These are phyloP conservation scores for Portevinia maculata DNA, from an alignment of 2,888 invertebrate genomes.

Conservation along the genomic window DNA sequence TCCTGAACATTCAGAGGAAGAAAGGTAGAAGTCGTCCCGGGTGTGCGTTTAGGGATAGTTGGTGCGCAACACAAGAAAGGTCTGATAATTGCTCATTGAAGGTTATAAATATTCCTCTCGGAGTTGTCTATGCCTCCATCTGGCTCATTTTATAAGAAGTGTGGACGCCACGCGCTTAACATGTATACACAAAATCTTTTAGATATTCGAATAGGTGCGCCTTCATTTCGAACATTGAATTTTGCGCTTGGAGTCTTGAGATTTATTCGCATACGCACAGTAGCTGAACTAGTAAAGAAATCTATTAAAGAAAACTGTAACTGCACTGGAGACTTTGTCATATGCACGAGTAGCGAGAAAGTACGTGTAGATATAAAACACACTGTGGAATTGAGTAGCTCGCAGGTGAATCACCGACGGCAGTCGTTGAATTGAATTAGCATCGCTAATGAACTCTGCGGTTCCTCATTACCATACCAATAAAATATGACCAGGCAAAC, in stretches of 20 bases:
- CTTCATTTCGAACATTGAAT: neutral
- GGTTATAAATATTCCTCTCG: constrained; percentile 70
- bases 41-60: constrained; percentile 56
- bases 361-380: too few relatives aligned
- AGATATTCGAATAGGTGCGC: constrained; percentile 1
- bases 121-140: constrained; percentile 73
- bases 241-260: neutral
- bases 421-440: constrained; percentile 53
- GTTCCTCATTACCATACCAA: constrained; percentile 46
- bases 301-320: neutral
- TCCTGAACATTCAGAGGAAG: constrained; percentile 69
- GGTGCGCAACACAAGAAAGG: constrained; percentile 70
- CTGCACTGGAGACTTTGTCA: neutral
- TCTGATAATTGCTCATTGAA: constrained; percentile 73
- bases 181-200: constrained; percentile 23
- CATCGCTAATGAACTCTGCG: constrained; percentile 36
- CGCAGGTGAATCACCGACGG: constrained; percentile 52
- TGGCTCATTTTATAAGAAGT: constrained; percentile 70
- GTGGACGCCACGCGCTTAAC: constrained; percentile 73
- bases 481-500: constrained; percentile 61
- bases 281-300: neutral
- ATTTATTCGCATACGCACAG: constrained; percentile 1
- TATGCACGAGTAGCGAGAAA: too few relatives aligned
- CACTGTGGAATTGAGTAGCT: neutral
- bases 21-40: constrained; percentile 53